phyloP scores from a whole-genome alignment of 2,888 invertebrate species.

The Melangyna quadrimaculata region DNA sequence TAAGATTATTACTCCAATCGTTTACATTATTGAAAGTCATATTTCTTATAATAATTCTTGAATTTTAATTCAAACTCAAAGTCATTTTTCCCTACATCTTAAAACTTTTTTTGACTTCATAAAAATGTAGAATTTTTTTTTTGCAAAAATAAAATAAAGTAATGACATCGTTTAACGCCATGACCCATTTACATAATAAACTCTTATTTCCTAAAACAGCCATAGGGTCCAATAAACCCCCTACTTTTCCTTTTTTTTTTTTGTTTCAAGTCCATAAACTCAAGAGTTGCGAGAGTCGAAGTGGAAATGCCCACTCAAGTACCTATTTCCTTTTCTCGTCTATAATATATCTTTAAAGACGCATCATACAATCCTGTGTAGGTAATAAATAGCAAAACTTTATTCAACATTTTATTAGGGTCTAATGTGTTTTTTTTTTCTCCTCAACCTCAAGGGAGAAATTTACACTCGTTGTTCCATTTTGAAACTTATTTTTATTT shows the following conservation, averaged over 20 bases:
- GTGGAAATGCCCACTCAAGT: constrained; percentile 23
- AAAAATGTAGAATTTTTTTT: constrained; percentile 45
- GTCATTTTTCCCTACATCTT: background rate
- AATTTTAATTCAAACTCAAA: background rate
- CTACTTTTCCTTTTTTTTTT: background rate
- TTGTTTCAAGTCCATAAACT: constrained; percentile 18
- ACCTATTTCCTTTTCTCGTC: constrained; percentile 16
- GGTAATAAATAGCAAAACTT: constrained; percentile 55
- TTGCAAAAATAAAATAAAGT: constrained; percentile 2
- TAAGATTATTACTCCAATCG: no score
- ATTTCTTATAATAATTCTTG: background rate
- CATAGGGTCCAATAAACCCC: constrained; percentile 5
- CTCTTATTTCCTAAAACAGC: constrained; percentile 11
- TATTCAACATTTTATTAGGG: constrained; percentile 62
- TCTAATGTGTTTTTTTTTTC: constrained; percentile 55
- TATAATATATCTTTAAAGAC: constrained; percentile 14
- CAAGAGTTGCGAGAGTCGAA: constrained; percentile 4
- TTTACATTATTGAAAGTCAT: background rate
- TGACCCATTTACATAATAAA: constrained; percentile 36
- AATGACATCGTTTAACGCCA: constrained; percentile 11
- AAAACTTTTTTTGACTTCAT: background rate
- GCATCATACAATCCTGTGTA: constrained; percentile 12
- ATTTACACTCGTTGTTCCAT: constrained; percentile 24
- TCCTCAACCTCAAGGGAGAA: background rate
- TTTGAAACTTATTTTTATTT: constrained; percentile 25